These are phyloP conservation scores for Paracanthobrama guichenoti DNA, from an alignment of 2,113 vertebrate genomes.

Conservation along the genomic window DNA sequence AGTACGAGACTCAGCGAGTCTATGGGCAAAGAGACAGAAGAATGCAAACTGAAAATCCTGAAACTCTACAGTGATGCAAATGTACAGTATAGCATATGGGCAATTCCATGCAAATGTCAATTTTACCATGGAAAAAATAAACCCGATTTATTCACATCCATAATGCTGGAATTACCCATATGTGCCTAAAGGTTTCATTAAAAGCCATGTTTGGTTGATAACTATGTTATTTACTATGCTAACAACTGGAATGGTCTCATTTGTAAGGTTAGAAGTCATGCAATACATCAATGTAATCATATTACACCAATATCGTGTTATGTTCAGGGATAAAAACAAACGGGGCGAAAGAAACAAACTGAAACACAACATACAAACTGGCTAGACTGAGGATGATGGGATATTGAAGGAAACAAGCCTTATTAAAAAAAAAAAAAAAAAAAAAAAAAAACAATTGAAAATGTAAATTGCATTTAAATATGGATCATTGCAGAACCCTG, in stretches of 20 bases:
- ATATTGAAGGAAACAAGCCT: not conserved
- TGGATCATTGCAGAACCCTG: constrained; percentile 13
- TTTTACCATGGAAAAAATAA: not conserved
- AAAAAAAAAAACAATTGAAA: not conserved
- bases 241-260: not conserved
- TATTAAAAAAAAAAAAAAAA: no score
- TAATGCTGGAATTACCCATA: not conserved
- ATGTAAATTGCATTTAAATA: not conserved
- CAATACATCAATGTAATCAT: not conserved
- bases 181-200: not conserved
- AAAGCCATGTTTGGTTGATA: not conserved
- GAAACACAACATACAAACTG: not conserved
- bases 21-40: constrained; percentile 54
- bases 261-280: constrained; percentile 6
- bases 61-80: not conserved
- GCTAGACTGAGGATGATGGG: not conserved
- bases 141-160: not conserved
- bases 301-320: not conserved
- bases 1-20: constrained; percentile 87
- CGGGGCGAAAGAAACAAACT: not conserved
- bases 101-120: not conserved
- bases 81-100: not conserved
- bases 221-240: not conserved
- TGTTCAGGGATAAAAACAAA: not conserved
- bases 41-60: not conserved